phyloP scores from a whole-genome alignment of 2,888 invertebrate genomes.

The Herminia tarsipennalis region DNA sequence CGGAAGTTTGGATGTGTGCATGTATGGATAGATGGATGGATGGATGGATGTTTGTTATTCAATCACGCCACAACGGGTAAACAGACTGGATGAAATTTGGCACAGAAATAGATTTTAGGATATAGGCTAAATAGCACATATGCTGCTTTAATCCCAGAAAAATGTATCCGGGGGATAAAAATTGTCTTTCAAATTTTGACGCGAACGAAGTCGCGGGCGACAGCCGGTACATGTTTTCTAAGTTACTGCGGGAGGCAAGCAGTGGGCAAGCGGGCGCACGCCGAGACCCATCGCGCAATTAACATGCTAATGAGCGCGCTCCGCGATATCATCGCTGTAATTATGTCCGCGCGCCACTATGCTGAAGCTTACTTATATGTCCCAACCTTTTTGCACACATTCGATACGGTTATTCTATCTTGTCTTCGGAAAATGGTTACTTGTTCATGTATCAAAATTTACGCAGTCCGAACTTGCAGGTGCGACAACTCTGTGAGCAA shows the following conservation, averaged over 20 bases:
- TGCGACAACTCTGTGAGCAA: constrained; percentile 48
- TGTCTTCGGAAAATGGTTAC: not conserved
- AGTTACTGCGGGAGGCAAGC: constrained; percentile 39
- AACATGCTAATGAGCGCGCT: constrained; percentile 81
- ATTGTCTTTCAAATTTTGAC: no score
- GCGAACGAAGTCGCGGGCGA: not conserved
- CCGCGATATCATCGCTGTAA: constrained; percentile 81
- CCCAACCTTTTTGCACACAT: constrained; percentile 61
- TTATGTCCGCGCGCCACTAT: constrained; percentile 76
- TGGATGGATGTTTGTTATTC: no score
- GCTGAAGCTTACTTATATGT: constrained; percentile 71
- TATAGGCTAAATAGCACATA: no score
- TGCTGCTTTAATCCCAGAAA: no score
- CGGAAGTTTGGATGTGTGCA: no score
- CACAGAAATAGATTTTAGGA: no score
- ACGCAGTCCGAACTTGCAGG: constrained; percentile 43
- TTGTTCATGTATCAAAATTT: constrained; percentile 27
- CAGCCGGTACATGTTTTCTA: not conserved
- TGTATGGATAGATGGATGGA: no score
- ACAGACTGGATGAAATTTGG: no score
- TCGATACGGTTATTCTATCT: constrained; percentile 46
- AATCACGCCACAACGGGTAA: no score
- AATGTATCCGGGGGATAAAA: no score
- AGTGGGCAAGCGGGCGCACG: constrained; percentile 42
- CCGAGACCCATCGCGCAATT: constrained; percentile 73